Evolutionary conservation across 1,140 invertebrate genomes (phyloP), one percentile per base, ranked within the genome.

Genomic region (Lanistes nyassanus): DNA sequence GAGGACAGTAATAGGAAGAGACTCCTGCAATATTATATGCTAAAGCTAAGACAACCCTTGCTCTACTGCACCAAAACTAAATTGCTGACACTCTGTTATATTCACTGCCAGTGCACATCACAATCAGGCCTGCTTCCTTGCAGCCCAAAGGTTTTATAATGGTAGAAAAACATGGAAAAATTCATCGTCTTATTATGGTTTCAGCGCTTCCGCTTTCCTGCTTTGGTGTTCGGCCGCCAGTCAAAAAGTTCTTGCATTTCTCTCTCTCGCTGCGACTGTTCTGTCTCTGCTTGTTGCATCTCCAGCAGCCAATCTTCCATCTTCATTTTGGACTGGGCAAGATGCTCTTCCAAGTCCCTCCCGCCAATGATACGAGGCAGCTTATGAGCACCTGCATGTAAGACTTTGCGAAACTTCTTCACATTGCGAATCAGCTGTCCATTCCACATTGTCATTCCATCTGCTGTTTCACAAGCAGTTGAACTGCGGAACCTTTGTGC

Each of bases 221-320:
- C 13, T 23, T 3, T 2, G 34, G 36, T 29, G 26, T 31, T 9
- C 7, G 23, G 55, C 55, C 4, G 55, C 21, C 23, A 72, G 21
- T 72, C 56, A 42, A 72, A 72, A 5, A 72, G 26, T n/a, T 62
- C 13, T 19, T 60, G 55, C 23, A 56, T 56, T 37, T 72, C 70
- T 37, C 36, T 72, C 34, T 72, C 70, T 21, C 56, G 19, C 70
- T 72, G 36, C 31, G 26, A 34, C 53, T 58, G 34, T 55, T 72
- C 55, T 16, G n/a, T 60, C 70, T 72, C 70, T 19, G 77, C 79
- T 90, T 91, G 56, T 81, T 94, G 93, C 92, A 74, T 51, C 29
- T 83, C 79, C 53, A 64, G 77, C 68, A 82, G 82, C 78, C 79
- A 82, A 31, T 81, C 78, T 42, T 83, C 82, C 34, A 83, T 34